These are phyloP conservation scores for Zenarchopterus dispar DNA, from an alignment of 2,797 vertebrate genomes.

Conservation along the genomic window DNA sequence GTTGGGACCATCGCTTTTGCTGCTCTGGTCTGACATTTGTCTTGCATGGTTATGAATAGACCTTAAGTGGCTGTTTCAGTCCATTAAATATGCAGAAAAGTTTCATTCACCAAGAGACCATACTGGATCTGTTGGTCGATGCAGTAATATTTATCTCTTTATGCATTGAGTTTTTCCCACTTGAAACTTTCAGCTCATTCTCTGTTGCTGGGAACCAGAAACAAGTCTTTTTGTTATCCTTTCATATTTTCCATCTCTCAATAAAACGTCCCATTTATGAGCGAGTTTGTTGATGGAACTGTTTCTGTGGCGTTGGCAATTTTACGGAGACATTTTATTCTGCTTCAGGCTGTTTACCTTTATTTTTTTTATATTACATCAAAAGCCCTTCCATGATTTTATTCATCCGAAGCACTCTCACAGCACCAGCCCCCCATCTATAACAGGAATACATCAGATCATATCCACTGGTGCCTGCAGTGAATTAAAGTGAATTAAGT, in stretches of 20 bases:
- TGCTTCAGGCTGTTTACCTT: slow-evolving; percentile 58
- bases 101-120: background rate
- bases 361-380: slow-evolving; percentile 12
- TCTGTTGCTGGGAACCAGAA: background rate
- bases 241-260: slow-evolving; percentile 23
- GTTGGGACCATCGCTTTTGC: slow-evolving; percentile 8
- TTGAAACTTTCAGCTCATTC: background rate
- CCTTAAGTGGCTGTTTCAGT: slow-evolving; percentile 12
- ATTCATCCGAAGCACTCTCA: slow-evolving; percentile 31
- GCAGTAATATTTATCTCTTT: background rate
- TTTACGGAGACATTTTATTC: slow-evolving; percentile 40
- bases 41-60: slow-evolving; percentile 6
- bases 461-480: background rate
- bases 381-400: slow-evolving; percentile 32
- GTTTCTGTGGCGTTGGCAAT: slow-evolving; percentile 41
- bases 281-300: slow-evolving; percentile 43
- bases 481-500: background rate
- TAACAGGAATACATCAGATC: slow-evolving; percentile 20
- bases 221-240: slow-evolving; percentile 1
- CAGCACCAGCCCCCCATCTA: slow-evolving; percentile 1
- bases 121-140: background rate
- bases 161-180: background rate
- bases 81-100: background rate
- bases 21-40: slow-evolving; percentile 15
- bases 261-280: slow-evolving; percentile 38